Evolutionary conservation across 2,113 vertebrate species (phyloP), one percentile per base, ranked within the genome.

Genomic region (Alethe castanea): DNA sequence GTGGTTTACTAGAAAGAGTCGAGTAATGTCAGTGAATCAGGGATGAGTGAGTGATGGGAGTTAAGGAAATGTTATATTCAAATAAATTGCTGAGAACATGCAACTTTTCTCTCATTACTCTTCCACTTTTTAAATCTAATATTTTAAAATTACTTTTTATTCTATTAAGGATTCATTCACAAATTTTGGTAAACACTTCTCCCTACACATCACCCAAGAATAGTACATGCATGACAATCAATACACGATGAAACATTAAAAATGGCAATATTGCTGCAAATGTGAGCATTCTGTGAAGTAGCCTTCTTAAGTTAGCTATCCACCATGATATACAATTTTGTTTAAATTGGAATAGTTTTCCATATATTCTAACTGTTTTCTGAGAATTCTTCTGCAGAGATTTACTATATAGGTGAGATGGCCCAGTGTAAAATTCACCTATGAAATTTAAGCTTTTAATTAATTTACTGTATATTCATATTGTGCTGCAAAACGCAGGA

Each of bases 391-490:
- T 61, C n/a, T 67, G n/a, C 28, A 86, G 14, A 45, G 2, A 67
- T 67, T 16, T 45, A 8, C 6, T 36, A 9, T 3, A 20, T 6
- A 24, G 25, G 10, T 56, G 35, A 84, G 26, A 60, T 11, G 7
- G 11, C 11, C n/a, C 17, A 70, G 20, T 22, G 3, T 33, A 70
- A 95, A 84, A 77, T 65, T 52, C 26, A 64, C 5, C 31, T 42
- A 35, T 14, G 12, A 92, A 81, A 65, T 56, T 35, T 26, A 48
- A 69, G 3, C 2, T 61, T 84, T 79, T 78, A 52, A 65, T 61
- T 72, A 0, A 56, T 6, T 2, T 70, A 47, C 8, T 65, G 8
- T 0, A 0, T 42, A 26, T 38, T 61, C 19, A 28, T 31, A 50
- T 25, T 36, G 10, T 23, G 14, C 22, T 73, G n/a, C 33, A 84